Evolutionary conservation across 2,113 vertebrate species (phyloP).

Genomic region (Pycnonotus jocosus): DNA sequence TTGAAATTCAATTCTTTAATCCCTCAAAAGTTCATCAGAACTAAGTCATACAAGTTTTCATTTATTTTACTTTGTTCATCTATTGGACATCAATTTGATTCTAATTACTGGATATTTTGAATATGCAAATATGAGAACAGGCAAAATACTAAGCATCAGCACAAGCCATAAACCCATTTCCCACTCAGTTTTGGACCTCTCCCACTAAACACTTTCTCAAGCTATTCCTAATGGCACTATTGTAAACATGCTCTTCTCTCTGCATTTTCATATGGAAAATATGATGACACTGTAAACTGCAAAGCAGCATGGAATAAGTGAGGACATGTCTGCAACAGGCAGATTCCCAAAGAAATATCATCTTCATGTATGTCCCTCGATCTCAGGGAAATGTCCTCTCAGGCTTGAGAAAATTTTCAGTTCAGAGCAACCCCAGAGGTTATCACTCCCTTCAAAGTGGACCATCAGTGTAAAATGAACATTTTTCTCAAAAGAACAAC

Average conservation of each 20-base stretch:
- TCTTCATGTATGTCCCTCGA: not conserved
- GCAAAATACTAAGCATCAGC: not conserved
- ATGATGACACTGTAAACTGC: not conserved
- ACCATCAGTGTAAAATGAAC: not conserved
- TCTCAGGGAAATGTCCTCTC: not conserved
- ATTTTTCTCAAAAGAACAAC: conserved; percentile 7
- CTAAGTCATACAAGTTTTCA: not conserved
- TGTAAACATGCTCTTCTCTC: not conserved
- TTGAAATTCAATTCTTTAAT: not conserved
- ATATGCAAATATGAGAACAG: not conserved
- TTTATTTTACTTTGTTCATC: not conserved
- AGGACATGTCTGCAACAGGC: not conserved
- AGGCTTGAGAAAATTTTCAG: conserved; percentile 33
- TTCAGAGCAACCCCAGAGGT: not conserved
- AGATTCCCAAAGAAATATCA: not conserved
- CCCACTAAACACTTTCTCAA: not conserved
- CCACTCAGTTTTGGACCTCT: not conserved
- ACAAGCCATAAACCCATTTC: not conserved
- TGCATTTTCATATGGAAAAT: conserved; percentile 7
- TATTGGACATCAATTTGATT: not conserved
- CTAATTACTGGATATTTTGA: not conserved
- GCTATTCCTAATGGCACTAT: not conserved
- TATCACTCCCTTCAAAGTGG: not conserved
- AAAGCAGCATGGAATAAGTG: not conserved
- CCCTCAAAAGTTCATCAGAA: not conserved